A percentile compares a stretch with the other conserved stretches of the same genome.
Evolutionary conservation across 2,888 invertebrate species (phyloP).

Genomic region (Myathropa florea): DNA sequence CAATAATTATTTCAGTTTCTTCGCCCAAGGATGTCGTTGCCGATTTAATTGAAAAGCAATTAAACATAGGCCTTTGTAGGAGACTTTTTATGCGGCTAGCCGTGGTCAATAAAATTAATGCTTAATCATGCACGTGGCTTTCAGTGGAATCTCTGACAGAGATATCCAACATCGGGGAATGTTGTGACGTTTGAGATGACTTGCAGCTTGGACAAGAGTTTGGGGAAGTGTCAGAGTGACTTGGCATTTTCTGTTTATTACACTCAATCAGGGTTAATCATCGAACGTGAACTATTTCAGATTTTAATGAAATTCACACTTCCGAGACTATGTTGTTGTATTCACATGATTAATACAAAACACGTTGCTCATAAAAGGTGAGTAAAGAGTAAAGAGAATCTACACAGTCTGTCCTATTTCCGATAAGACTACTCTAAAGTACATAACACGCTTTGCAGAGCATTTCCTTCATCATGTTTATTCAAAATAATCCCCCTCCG

Average conservation of each 20-base stretch:
- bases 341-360: no score
- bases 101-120: no score
- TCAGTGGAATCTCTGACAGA: background rate
- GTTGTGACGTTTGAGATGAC: background rate
- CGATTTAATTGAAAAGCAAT: background rate
- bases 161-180: background rate
- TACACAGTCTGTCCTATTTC: no score
- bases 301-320: background rate
- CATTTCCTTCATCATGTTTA: no score
- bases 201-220: background rate
- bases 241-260: background rate
- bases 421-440: no score
- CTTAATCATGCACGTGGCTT: no score
- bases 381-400: no score
- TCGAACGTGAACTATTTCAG: background rate
- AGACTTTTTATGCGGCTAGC: no score
- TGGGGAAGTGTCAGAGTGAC: background rate
- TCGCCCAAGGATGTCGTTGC: background rate
- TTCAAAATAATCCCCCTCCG: no score
- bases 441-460: no score
- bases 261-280: background rate
- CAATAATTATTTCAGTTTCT: background rate
- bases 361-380: background rate
- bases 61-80: background rate
- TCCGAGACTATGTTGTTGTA: background rate